Base-by-base conservation (phyloP, 2,797 vertebrate genomes). In the Periparus ater region DNA sequence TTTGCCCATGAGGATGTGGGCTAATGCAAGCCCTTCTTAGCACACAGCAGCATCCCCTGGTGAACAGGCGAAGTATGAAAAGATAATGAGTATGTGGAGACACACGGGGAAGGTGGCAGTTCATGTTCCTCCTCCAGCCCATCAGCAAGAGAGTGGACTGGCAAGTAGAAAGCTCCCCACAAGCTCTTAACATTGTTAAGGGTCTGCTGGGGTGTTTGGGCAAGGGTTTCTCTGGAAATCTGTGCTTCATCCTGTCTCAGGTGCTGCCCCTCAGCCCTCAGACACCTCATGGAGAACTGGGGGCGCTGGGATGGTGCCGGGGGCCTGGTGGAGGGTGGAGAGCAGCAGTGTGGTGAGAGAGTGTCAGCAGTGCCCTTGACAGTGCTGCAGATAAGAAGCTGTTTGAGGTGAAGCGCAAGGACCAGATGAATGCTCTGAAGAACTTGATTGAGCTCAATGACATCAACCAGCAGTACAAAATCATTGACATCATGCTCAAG, bases 401-500 rank as follows among this genome's bases (percentile, higher is more conserved):
- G 97, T 99, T 99, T 94, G 99, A 99, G 96, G 99, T 99, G 73
- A 99, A 99, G 97, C 98, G 99, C 95, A 99, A 99, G 93, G 99
- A 99, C 96, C 99, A 99, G 97, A 98, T 99, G 86, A 98, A 98
- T 2, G 99, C 99, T 0, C 98, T 99, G 66, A 99, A 99, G 98
- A 99, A 99, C 82, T 98, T 99, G 91, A 99, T 99, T 1, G 99
- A 99, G 97, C 98, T 99, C 88, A 99, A 99, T 1, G 99, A 99
- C 63, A 95, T 99, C 95, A 99, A 99, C 98, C 99, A 99, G 97
- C 99, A 99, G 96, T 99, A 99, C 98, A 99, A 99, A 98, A 99
- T 99, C 97, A 99, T 99, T 25, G 99, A 99, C 95, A 99, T 99
- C 98, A 99, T 99, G 99, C 98, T 99, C 85, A 99, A 99, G 97